phyloP scores from a whole-genome alignment of 2,113 vertebrate species.

The Sialia sialis region DNA sequence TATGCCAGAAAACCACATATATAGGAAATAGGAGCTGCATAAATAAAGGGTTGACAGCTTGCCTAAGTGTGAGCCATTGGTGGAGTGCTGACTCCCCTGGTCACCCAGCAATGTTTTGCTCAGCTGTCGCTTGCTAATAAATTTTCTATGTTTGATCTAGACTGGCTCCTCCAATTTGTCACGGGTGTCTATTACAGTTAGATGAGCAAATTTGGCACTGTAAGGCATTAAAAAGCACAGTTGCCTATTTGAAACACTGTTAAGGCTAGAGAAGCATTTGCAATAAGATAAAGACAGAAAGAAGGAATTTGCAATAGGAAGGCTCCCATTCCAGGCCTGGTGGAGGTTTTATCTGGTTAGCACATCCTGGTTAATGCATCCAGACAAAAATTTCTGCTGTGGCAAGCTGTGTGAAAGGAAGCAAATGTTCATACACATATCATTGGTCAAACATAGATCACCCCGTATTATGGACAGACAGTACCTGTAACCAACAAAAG shows the following conservation, averaged over 20 bases:
- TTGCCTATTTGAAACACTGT: background rate
- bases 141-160: too few relatives aligned
- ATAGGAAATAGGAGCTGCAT: too few relatives aligned
- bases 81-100: too few relatives aligned
- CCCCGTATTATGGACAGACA: background rate
- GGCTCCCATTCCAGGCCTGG: background rate
- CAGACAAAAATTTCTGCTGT: fast-evolving
- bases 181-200: too few relatives aligned
- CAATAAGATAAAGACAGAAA: background rate
- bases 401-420: background rate
- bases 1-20: too few relatives aligned
- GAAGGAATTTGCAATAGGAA: background rate
- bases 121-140: too few relatives aligned
- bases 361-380: background rate
- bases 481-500: background rate
- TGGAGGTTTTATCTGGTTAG: background rate
- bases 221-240: background rate
- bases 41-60: too few relatives aligned
- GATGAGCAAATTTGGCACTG: fast-evolving
- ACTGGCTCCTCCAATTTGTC: too few relatives aligned
- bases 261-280: background rate
- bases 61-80: too few relatives aligned
- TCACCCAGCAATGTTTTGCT: too few relatives aligned
- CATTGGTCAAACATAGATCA: background rate
- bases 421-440: background rate